phyloP scores from a whole-genome alignment of 1,140 invertebrate species.

The Lordiphosa clarofinis region DNA sequence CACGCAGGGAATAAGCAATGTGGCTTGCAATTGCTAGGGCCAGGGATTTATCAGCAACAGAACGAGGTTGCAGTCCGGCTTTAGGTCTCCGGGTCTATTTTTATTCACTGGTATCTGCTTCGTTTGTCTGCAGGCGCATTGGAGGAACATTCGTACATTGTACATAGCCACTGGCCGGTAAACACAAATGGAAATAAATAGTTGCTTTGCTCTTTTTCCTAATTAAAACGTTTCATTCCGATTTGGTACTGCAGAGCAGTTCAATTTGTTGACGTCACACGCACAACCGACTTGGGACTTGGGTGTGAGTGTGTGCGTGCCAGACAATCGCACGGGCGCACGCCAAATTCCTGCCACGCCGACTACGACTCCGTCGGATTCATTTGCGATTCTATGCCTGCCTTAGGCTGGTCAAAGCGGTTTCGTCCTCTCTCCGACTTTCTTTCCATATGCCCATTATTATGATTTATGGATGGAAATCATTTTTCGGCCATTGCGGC shows the following conservation, averaged over 20 bases:
- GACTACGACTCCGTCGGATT: not conserved
- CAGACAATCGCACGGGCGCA: too few relatives aligned
- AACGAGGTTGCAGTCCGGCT: not conserved
- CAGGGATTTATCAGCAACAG: slow-evolving; percentile 1
- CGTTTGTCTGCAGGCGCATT: slow-evolving; percentile 33
- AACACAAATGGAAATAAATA: slow-evolving; percentile 67
- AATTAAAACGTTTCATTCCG: slow-evolving; percentile 70
- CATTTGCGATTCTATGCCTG: slow-evolving; percentile 24
- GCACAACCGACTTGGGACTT: slow-evolving; percentile 10
- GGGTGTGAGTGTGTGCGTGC: slow-evolving; percentile 41
- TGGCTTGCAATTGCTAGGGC: slow-evolving; percentile 21
- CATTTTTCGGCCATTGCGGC: slow-evolving; percentile 46
- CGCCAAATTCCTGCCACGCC: too few relatives aligned
- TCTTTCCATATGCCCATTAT: slow-evolving; percentile 51
- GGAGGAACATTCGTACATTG: not conserved
- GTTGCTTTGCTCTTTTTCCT: slow-evolving; percentile 72
- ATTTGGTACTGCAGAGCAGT: slow-evolving; percentile 21
- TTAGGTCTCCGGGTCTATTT: slow-evolving; percentile 7
- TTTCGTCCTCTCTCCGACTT: slow-evolving; percentile 63
- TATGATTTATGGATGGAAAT: slow-evolving; percentile 74
- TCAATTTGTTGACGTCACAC: slow-evolving; percentile 56
- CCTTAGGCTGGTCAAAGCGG: slow-evolving; percentile 52
- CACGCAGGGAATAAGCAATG: slow-evolving; percentile 10
- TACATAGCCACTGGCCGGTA: slow-evolving; percentile 21
- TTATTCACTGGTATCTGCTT: slow-evolving; percentile 7